Base-by-base conservation (phyloP, 2,113 vertebrate species). In the Zeus faber region DNA sequence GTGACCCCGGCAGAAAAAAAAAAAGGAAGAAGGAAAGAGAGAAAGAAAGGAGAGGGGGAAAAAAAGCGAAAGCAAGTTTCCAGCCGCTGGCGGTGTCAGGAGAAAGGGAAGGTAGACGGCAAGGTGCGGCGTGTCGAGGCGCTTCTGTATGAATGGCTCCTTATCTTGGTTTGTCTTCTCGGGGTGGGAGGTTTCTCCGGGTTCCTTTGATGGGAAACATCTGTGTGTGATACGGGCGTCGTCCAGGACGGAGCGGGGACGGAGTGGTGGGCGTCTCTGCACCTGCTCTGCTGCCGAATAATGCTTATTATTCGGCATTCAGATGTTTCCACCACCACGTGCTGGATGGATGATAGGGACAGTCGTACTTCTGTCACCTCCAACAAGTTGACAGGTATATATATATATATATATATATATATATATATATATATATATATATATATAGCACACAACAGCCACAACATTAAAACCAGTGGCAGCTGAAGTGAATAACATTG, bases 201-300 rank as follows among this genome's bases (percentile, higher is more conserved):
- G 68, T 77, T 58, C 76, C 92, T 87, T 92, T 94, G 92, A 94
- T 92, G 91, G 91, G 92, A 90, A 91, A 88, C 94, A 96, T 95
- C 94, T 97, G 93, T 88, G 92, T 91, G 89, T 94, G 92, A 93
- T 89, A 67, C 21, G 90, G 91, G 91, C 89, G 92, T 91, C 46
- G 84, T 87, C 87, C 73, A 86, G 83, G 88, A 87, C 83, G 89
- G 8, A 1, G 33, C 4, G 89, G 92, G 90, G 92, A 90, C 89
- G 87, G 84, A 84, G 84, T 91, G 92, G 92, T 91, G 91, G 91
- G 91, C 92, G 91, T 91, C 82, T 81, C 79, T 90, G 91, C 96
- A 98, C 95, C 94, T 98, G 96, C 92, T 93, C 89, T 67, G 74
- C 83, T 88, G 87, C 88, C 91, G 86, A 91, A 93, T 94, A 95